These are phyloP conservation scores for Limnephilus lunatus DNA, from an alignment of 2,888 invertebrate genomes.

Conservation along the genomic window DNA sequence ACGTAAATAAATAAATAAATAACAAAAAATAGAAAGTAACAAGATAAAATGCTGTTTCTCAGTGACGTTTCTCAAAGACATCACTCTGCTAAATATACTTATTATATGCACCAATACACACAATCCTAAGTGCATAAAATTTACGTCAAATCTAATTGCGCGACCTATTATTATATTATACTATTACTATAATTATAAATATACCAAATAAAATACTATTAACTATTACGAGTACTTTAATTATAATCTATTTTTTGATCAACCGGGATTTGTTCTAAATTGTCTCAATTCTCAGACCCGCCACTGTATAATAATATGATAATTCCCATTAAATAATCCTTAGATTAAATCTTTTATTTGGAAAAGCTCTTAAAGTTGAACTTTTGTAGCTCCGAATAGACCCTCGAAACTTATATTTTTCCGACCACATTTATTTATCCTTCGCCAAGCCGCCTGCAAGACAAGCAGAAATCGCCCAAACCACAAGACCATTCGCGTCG, in stretches of 20 bases:
- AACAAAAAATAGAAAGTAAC: no score
- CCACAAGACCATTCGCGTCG: background rate
- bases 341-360: background rate
- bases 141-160: background rate
- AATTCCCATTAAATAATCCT: background rate
- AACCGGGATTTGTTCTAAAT: background rate
- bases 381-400: background rate
- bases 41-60: no score
- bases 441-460: background rate
- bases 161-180: background rate
- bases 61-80: no score
- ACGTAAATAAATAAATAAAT: no score
- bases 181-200: no score
- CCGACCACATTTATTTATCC: background rate
- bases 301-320: background rate
- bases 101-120: no score
- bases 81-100: no score
- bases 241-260: background rate
- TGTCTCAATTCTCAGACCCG: background rate
- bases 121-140: no score
- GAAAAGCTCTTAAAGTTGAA: background rate
- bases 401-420: background rate
- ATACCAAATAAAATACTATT: no score
- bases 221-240: no score
- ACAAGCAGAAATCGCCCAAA: background rate